These are phyloP conservation scores for Gymnothorax javanicus DNA, from an alignment of 2,797 vertebrate genomes.

Conservation along the genomic window DNA sequence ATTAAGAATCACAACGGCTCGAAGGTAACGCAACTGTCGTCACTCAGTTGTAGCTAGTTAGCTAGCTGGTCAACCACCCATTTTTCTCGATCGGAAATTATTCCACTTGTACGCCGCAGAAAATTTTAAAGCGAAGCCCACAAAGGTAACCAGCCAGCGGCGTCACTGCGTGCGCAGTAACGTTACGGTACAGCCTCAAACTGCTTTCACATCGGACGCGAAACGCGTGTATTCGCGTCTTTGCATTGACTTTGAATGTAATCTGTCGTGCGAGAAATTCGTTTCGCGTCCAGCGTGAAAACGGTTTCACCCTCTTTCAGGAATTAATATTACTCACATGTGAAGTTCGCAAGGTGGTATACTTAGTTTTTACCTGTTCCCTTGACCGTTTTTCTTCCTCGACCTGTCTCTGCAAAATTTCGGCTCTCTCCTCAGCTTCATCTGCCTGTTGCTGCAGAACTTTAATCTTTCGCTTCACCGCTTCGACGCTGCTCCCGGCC, in stretches of 20 bases:
- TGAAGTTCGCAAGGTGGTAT: not conserved
- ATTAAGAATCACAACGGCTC: not conserved
- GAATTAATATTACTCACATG: too few relatives aligned
- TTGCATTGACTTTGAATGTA: too few relatives aligned
- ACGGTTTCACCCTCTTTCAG: not conserved
- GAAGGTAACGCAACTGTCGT: not conserved
- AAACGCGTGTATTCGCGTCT: too few relatives aligned
- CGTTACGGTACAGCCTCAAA: not conserved
- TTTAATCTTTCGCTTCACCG: slow-evolving; percentile 92
- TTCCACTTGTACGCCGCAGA: too few relatives aligned
- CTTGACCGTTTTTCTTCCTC: slow-evolving; percentile 82
- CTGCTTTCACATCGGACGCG: too few relatives aligned
- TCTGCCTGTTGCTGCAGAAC: slow-evolving; percentile 91
- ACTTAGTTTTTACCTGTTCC: slow-evolving; percentile 76
- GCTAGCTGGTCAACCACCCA: too few relatives aligned
- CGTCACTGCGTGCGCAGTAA: not conserved
- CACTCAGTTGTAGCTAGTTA: not conserved
- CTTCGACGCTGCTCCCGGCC: slow-evolving; percentile 86
- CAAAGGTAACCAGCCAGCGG: not conserved
- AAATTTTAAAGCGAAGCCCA: not conserved
- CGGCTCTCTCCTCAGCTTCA: slow-evolving; percentile 84
- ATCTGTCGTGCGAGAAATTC: too few relatives aligned
- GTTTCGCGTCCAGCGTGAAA: too few relatives aligned
- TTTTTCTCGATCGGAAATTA: too few relatives aligned
- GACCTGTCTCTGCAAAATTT: slow-evolving; percentile 81